Evolutionary conservation across 2,113 vertebrate genomes (phyloP).

Genomic region (Pelmatolapia mariae): DNA sequence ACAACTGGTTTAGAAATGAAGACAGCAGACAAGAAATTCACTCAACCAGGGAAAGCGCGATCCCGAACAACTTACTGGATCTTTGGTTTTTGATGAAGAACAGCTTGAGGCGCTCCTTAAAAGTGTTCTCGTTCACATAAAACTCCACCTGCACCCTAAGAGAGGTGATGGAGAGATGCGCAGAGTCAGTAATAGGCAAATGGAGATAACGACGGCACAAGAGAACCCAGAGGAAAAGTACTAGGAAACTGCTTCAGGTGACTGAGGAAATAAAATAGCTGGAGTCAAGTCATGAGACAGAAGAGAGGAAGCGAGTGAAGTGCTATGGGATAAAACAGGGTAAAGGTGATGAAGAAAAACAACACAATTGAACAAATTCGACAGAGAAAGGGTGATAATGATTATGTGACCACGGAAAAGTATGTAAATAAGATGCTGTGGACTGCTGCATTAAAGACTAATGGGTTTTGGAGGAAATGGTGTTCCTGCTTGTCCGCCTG

Average conservation of each 20-base stretch:
- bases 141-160: constrained; percentile 81
- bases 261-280: neutral
- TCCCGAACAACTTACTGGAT: constrained; percentile 75
- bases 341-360: neutral
- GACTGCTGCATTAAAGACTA: constrained; percentile 44
- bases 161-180: constrained; percentile 12
- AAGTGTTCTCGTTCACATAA: constrained; percentile 84
- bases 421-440: constrained; percentile 37
- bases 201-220: neutral
- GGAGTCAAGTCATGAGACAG: neutral
- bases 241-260: neutral
- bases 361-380: neutral
- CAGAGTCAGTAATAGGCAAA: neutral
- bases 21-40: neutral
- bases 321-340: neutral
- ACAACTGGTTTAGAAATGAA: neutral
- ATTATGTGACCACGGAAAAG: constrained; percentile 39
- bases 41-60: neutral
- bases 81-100: constrained; percentile 89
- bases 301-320: neutral
- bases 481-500: constrained; percentile 37
- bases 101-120: constrained; percentile 83
- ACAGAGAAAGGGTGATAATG: constrained; percentile 21
- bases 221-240: neutral
- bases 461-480: constrained; percentile 66